Percentiles rank a stretch among this genome's conserved stretches.
These are phyloP conservation scores for Drosophila atroscutellata DNA, from an alignment of 2,888 invertebrate genomes.

Conservation along the genomic window DNA sequence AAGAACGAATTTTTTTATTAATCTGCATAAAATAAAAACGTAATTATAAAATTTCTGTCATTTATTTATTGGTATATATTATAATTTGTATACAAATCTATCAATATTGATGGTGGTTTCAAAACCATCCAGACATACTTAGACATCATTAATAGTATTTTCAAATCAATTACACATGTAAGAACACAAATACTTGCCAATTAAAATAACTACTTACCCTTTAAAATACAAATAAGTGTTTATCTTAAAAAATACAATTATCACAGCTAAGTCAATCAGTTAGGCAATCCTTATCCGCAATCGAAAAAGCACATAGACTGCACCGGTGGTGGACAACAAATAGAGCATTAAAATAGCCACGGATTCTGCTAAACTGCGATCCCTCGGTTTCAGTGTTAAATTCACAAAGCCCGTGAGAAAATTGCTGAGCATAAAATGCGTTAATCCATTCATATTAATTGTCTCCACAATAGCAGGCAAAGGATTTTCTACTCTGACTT, in stretches of 20 bases:
- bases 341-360: conserved; percentile 87
- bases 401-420: conserved; percentile 94
- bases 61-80: background rate
- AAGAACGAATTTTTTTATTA: too few relatives aligned
- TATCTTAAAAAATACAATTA: background rate
- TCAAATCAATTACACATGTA: background rate
- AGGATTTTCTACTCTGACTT: background rate
- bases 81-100: background rate
- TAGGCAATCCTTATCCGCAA: conserved; percentile 76
- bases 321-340: conserved; percentile 85
- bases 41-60: background rate
- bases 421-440: conserved; percentile 94
- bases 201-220: background rate
- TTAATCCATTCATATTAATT: conserved; percentile 92
- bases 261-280: background rate
- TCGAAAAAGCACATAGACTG: conserved; percentile 71
- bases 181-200: background rate
- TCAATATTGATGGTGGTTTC: background rate
- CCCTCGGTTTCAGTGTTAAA: conserved; percentile 88
- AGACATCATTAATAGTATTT: background rate
- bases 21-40: background rate
- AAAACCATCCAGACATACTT: too few relatives aligned
- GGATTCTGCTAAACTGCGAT: conserved; percentile 84
- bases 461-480: conserved; percentile 87
- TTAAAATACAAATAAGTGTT: background rate